Base-by-base conservation (phyloP, 1,140 invertebrate species). In the Lepeophtheirus salmonis region DNA sequence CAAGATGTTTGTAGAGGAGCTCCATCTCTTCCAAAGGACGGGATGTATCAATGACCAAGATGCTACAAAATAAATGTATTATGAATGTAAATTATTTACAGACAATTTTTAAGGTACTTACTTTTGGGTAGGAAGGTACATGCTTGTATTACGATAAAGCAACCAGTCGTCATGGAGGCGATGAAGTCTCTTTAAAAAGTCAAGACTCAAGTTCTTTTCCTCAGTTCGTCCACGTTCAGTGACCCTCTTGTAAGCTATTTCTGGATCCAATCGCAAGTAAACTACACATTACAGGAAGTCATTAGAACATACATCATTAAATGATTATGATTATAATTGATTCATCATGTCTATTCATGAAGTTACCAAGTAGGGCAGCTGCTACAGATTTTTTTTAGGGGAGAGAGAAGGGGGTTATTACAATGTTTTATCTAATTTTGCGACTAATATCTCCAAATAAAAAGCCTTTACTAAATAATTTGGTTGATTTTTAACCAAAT, bases 201-300 rank as follows among this genome's bases (percentile, higher is more conserved):
- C 59, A 2, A 64, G 3, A 1, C 63, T 64, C 14, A 66, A 64
- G 1, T 65, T 57, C 4, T 61, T 53, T 25, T 66, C 65, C 20
- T 94, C 89, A 57, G 79, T 80, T 3, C 89, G 76, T 1, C 79
- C 80, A 54, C 89, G 74, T 64, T 76, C 71, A 64, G 77, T 79
- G 66, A 92, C 86, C 65, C 89, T 77, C 60, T 88, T 76, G 67
- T 83, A 81, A 0, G 86, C 86, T 18, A 84, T 71, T 68, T 86
- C 80, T 13, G 89, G 89, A 18, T 80, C 77, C 50, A 86, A 84
- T 66, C 81, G 78, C 4, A 94, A 71, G 69, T 94, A 94, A 2
- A 94, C 88, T 89, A 70, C 23, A 74, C 75, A 49, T 63, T 57
- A 10, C 16, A 2, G 14, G 25, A 25, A n/a, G n/a, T n/a, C n/a